phyloP scores from a whole-genome alignment of 2,888 invertebrate species.

The Augochlorella aurata region DNA sequence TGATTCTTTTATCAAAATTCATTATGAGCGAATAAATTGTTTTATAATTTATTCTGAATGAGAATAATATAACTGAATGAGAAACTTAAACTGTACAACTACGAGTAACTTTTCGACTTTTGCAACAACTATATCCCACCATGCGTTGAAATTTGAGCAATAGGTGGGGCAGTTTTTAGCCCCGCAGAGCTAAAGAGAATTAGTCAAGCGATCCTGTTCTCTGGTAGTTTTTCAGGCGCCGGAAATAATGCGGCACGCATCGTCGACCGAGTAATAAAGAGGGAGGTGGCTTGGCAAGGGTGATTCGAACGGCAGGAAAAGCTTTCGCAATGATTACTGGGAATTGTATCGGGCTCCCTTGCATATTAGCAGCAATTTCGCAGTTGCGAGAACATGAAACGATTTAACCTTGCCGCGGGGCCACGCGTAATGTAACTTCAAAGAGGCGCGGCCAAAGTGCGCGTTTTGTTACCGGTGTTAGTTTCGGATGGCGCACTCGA shows the following conservation, averaged over 20 bases:
- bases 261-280: slow-evolving; percentile 29
- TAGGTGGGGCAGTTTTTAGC: too few species aligned
- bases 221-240: not conserved
- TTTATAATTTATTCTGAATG: too few species aligned
- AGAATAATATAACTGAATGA: too few species aligned
- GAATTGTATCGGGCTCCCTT: slow-evolving; percentile 42
- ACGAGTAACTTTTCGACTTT: too few species aligned
- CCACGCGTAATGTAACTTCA: slow-evolving; percentile 35
- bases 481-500: slow-evolving; percentile 20
- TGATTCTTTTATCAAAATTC: too few species aligned
- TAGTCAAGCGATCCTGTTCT: not conserved
- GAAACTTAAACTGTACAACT: too few species aligned
- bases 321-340: slow-evolving; percentile 24
- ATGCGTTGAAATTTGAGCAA: too few species aligned
- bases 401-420: slow-evolving; percentile 31
- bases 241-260: slow-evolving; percentile 31
- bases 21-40: too few species aligned
- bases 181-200: too few species aligned
- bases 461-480: slow-evolving; percentile 29
- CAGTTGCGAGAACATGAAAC: slow-evolving; percentile 32
- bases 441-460: slow-evolving; percentile 22
- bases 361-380: slow-evolving; percentile 48
- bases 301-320: not conserved
- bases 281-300: not conserved
- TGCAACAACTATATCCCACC: too few species aligned